These are phyloP conservation scores for Tangara arthus DNA, from an alignment of 2,797 vertebrate species.

Conservation along the genomic window DNA sequence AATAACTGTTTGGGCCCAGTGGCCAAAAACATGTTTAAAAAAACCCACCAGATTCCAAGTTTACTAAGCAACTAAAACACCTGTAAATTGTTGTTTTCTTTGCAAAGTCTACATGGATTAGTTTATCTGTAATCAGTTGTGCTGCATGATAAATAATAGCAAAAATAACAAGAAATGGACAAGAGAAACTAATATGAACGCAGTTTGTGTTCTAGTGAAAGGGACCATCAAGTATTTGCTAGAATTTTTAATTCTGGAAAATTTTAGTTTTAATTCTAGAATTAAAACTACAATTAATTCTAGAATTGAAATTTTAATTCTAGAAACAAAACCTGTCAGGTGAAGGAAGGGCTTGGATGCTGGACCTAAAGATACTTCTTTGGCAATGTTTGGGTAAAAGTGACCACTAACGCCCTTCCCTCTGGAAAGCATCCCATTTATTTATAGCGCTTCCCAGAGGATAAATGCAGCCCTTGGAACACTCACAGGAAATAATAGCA, in stretches of 20 bases:
- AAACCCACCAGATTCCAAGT: not conserved
- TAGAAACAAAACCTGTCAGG: not conserved
- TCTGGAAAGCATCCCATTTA: not conserved
- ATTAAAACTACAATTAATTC: not conserved
- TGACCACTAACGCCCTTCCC: not conserved
- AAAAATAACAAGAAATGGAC: not conserved
- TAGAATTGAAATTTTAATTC: not conserved
- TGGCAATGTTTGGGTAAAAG: not conserved
- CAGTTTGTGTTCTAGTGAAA: not conserved
- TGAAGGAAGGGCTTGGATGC: not conserved
- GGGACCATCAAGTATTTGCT: not conserved
- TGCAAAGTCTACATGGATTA: not conserved
- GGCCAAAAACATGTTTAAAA: not conserved
- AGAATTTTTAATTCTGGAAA: not conserved
- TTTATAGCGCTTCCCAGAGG: not conserved
- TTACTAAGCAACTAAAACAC: not conserved
- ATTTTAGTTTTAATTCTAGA: not conserved
- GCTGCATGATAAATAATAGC: not conserved
- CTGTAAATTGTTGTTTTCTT: not conserved
- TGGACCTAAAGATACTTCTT: not conserved
- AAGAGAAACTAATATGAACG: not conserved
- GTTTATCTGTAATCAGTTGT: not conserved
- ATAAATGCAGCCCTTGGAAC: slow-evolving; percentile 14
- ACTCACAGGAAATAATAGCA: not conserved
- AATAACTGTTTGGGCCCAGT: not conserved